phyloP scores from a whole-genome alignment of 1,140 invertebrate species.

The Orussus abietinus region DNA sequence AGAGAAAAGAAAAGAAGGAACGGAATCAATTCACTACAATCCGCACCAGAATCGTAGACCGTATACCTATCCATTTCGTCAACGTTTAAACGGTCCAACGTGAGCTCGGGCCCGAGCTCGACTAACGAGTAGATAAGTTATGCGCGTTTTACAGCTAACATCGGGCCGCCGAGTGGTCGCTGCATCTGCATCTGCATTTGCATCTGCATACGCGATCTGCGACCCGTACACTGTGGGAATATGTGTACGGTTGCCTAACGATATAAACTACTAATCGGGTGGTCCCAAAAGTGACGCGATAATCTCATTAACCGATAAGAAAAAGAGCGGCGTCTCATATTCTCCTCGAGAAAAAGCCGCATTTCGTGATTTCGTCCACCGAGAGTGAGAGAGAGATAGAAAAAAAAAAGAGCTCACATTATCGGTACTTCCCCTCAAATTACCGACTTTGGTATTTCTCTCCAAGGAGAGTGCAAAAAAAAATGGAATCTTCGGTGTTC shows the following conservation, averaged over 20 bases:
- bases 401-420: no score
- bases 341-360: no score
- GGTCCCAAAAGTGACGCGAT: background rate
- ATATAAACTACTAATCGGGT: background rate
- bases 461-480: no score
- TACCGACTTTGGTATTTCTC: no score
- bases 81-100: constrained; percentile 27
- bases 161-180: constrained; percentile 3
- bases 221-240: constrained; percentile 17
- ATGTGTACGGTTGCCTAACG: constrained; percentile 16
- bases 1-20: constrained; percentile 23
- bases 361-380: no score
- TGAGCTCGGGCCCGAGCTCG: no score
- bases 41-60: constrained; percentile 27
- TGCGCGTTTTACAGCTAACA: background rate
- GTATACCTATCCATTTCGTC: constrained; percentile 26
- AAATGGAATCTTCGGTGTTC: no score
- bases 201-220: no score
- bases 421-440: no score
- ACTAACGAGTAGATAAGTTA: constrained; percentile 12
- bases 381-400: no score
- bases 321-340: no score
- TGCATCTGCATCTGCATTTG: no score
- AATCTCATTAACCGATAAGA: background rate
- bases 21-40: constrained; percentile 28